Evolutionary conservation across 2,888 invertebrate genomes (phyloP), one percentile per base, ranked within the genome.

Genomic region (Zeuzera pyrina): DNA sequence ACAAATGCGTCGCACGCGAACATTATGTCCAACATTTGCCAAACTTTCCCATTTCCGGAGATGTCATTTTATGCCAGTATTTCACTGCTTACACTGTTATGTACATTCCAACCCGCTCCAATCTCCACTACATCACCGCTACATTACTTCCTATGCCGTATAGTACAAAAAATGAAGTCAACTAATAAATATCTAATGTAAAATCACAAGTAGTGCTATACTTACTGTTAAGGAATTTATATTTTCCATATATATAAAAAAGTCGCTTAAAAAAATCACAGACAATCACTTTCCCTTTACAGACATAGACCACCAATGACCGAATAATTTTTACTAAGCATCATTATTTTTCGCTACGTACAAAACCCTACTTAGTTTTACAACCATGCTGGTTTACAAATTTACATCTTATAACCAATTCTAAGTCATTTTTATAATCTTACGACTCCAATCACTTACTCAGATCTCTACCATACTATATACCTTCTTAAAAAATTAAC

Each of bases 241-340:
- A 55, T 73, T 57, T 77, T 72, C 62, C 72, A 69, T 76, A 73
- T 77, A 77, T 81, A 78, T 79, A 79, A 84, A 84, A n/a, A 84
- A 81, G 84, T 84, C 81, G 84, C 84, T 81, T 84, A 84, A 84
- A 84, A 83, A 83, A 84, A 84, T 84, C 84, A 84, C 84, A 84
- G 84, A 84, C 84, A 83, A 84, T 83, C 81, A 81, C 79, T 77
- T 77, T 69, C 66, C 70, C 74, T 41, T 78, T 81, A 84, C 79
- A 83, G 72, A 84, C 84, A 81, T 70, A 71, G 73, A 83, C 79
- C 79, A 79, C 70, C 78, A 68, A 68, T 68, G 62, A 77, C 69
- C 76, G n/a, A n/a, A n/a, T n/a, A 59, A 55, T 66, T 66, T 68
- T 65, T 64, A 70, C 71, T 77, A 79, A 81, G 77, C 81, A 69